A percentile compares a stretch with the other conserved stretches of the same genome.
These are phyloP conservation scores for Dermochelys coriacea DNA, from an alignment of 2,797 vertebrate species.

Conservation along the genomic window DNA sequence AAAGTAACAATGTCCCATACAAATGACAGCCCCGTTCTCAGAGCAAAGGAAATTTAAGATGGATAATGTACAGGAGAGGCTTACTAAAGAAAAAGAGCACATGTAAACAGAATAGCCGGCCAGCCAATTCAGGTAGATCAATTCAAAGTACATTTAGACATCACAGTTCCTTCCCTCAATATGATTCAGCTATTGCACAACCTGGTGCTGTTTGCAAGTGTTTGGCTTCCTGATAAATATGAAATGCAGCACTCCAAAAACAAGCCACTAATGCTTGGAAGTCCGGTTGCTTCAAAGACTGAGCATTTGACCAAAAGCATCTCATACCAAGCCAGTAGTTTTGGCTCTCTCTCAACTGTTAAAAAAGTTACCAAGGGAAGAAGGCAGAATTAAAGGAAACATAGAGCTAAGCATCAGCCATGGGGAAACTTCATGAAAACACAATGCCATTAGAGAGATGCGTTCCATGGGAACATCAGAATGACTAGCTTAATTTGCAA, in stretches of 20 bases:
- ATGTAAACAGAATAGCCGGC: not conserved
- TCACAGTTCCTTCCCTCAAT: not conserved
- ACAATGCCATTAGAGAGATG: not conserved
- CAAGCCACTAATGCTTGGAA: not conserved
- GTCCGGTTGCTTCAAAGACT: not conserved
- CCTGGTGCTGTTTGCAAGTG: not conserved
- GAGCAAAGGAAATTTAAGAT: not conserved
- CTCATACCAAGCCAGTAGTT: not conserved
- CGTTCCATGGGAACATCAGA: not conserved
- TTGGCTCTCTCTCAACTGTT: not conserved
- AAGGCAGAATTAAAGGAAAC: not conserved
- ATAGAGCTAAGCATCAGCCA: not conserved
- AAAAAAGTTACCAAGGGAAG: not conserved
- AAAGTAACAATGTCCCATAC: not conserved
- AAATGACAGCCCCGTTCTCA: not conserved
- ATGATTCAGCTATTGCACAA: not conserved
- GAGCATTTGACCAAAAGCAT: not conserved
- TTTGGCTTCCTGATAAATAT: not conserved
- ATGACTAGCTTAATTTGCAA: not conserved
- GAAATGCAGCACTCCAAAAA: not conserved
- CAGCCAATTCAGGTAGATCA: not conserved
- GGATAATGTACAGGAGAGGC: not conserved
- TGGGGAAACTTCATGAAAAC: not conserved
- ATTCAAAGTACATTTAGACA: slow-evolving; percentile 27
- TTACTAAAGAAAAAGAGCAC: not conserved